Evolutionary conservation across 2,888 invertebrate species (phyloP), one percentile per base, ranked within the genome.

Genomic region (Pogonocherus hispidulus): DNA sequence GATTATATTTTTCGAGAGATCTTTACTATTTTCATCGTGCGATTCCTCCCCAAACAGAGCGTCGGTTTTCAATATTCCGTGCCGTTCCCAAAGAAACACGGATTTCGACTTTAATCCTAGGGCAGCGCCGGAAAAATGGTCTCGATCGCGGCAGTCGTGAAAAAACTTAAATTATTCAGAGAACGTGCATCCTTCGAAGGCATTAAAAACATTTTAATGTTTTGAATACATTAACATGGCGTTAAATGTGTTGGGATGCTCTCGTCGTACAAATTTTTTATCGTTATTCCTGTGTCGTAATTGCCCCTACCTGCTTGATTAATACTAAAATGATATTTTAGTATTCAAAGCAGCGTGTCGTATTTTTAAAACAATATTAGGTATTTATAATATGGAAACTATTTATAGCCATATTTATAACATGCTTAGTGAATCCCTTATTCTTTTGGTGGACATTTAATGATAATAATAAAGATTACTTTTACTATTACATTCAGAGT

Each of bases 1-100:
- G 32, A 44, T 51, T 27, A 35, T 46, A 59, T 68, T 64, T 64
- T 64, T 55, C 57, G 32, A 54, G 59, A 68, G 68, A 68, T 68
- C 68, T 68, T 64, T 19, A 54, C 57, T 64, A 63, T 68, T 64
- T 63, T 64, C 51, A 66, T 52, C 57, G 52, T 4, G 60, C 27
- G 63, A 66, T 69, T 62, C 59, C 27, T 66, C 62, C 37, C 46
- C 51, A 23, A 70, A 71, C 63, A 69, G 63, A 72, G 49, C 62
- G n/a, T 47, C 51, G 68, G 57, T 69, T 66, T 69, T 66, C 64
- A 76, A 70, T 71, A 67, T 67, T 79, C 65, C 82, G 82, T 82
- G 82, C 81, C 81, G 80, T 82, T 82, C 78, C 79, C 80, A 79
- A 75, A 80, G 80, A 80, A 79, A 81, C 81, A 80, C 74, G 81